phyloP scores from a whole-genome alignment of 2,888 invertebrate species.

The Trissolcus japonicus region DNA sequence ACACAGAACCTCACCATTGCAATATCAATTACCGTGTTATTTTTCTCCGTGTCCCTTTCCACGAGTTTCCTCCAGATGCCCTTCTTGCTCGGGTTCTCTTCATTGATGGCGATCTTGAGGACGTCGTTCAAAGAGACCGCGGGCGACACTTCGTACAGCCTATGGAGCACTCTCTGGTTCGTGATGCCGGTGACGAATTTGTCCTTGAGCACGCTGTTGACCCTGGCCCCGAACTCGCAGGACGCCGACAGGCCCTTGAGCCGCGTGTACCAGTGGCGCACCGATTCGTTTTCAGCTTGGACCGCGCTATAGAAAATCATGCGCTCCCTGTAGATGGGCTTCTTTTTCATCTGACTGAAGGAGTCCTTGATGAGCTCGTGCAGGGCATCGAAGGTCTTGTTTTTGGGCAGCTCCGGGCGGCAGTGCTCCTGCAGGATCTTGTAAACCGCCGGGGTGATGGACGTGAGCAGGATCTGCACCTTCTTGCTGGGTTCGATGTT shows the following conservation, averaged over 20 bases:
- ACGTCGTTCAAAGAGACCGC: conserved; percentile 42
- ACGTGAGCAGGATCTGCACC: conserved; percentile 57
- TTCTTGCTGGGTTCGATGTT: conserved; percentile 53
- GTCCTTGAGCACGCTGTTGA: conserved; percentile 61
- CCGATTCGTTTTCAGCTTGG: conserved; percentile 57
- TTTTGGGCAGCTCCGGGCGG: conserved; percentile 55
- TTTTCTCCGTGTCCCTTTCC: conserved; percentile 23
- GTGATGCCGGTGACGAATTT: conserved; percentile 59
- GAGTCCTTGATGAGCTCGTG: conserved; percentile 46
- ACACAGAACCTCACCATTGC: not conserved
- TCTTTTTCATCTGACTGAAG: conserved; percentile 33
- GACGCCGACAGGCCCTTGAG: conserved; percentile 60
- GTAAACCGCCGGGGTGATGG: conserved; percentile 56
- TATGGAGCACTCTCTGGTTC: conserved; percentile 26
- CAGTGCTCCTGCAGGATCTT: conserved; percentile 57
- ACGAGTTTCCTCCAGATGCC: conserved; percentile 17
- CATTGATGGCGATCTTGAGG: conserved; percentile 39
- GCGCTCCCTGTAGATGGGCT: conserved; percentile 56
- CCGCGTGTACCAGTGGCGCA: conserved; percentile 62
- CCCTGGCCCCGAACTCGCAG: conserved; percentile 56
- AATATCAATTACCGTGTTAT: conserved; percentile 43
- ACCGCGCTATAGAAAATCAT: conserved; percentile 59
- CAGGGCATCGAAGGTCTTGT: conserved; percentile 51
- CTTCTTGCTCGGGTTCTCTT: conserved; percentile 35
- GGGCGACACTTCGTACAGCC: conserved; percentile 38